Evolutionary conservation across 2,888 invertebrate species (phyloP).

Genomic region (Lasioglossum vierecki): DNA sequence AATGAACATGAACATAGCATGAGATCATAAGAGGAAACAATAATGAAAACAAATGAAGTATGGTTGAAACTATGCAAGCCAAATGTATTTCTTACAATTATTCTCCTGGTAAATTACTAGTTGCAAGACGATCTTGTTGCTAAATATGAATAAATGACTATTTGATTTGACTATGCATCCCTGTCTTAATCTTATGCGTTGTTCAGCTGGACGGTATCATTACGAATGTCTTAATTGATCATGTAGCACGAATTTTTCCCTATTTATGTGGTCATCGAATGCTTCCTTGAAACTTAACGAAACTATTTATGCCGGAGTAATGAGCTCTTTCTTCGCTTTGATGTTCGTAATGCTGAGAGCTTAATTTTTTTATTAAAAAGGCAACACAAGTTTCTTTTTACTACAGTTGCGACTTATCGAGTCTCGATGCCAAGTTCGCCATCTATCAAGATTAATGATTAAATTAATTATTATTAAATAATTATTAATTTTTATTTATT

Average conservation of each 20-base stretch:
- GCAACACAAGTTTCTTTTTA: too few relatives aligned
- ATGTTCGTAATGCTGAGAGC: too few relatives aligned
- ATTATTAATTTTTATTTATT: too few relatives aligned
- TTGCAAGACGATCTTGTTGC: background rate
- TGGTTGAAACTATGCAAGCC: background rate
- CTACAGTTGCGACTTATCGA: too few relatives aligned
- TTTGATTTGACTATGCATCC: background rate
- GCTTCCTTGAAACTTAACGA: background rate
- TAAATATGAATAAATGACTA: background rate
- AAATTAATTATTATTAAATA: too few relatives aligned
- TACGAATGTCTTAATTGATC: background rate
- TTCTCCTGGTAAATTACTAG: background rate
- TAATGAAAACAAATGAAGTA: background rate
- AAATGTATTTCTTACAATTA: background rate
- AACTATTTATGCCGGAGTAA: too few relatives aligned
- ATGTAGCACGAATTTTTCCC: background rate
- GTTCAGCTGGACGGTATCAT: background rate
- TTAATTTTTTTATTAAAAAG: too few relatives aligned
- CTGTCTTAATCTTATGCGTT: background rate
- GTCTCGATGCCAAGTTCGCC: too few relatives aligned
- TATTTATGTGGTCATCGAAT: background rate
- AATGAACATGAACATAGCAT: background rate
- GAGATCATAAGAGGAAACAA: background rate
- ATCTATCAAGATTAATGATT: too few relatives aligned
- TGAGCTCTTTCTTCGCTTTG: too few relatives aligned